Evolutionary conservation across 2,888 invertebrate species (phyloP), one percentile per base, ranked within the genome.

Genomic region (Mimumesa dahlbomi): DNA sequence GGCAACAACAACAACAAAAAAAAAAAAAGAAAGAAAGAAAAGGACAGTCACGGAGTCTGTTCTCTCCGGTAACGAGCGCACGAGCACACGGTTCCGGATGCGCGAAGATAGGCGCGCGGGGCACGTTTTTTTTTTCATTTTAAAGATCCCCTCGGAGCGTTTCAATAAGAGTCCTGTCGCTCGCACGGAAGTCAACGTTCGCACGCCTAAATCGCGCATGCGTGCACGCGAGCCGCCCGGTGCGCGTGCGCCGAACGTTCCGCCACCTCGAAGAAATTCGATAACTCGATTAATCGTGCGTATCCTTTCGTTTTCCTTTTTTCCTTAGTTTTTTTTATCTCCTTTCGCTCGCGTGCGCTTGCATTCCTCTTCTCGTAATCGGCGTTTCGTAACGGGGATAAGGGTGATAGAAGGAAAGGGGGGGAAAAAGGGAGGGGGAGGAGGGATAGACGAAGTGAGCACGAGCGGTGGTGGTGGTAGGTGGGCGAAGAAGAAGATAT

Each of bases 401-500:
- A 49, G 73, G 62, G 63, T 56, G 50, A 29, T 75, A 56, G 67
- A 65, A n/a, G n/a, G n/a, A n/a, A n/a, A n/a, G n/a, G n/a, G n/a
- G n/a, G n/a, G n/a, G n/a, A n/a, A n/a, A n/a, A n/a, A n/a, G n/a
- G n/a, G 40, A 66, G 72, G 64, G 36, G 58, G 65, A 79, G 64
- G 61, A 49, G 61, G 70, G 65, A 78, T 56, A 68, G 52, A 63
- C 54, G 61, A 64, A 75, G 66, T 75, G 75, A 74, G 71, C 71
- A 72, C 67, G 69, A 73, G 45, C 72, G 57, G 49, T 52, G 64
- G 49, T 52, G 64, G 46, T 72, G 63, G 46, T 70, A 54, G 61
- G 43, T 66, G 65, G 67, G 40, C 64, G 58, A 70, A 77, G 77
- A 74, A 75, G 69, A 77, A 68, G 78, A 61, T 66, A 71, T n/a